Base-by-base conservation (phyloP, 92 coral and sea anemone species). In the Isaurus tuberculatus region DNA sequence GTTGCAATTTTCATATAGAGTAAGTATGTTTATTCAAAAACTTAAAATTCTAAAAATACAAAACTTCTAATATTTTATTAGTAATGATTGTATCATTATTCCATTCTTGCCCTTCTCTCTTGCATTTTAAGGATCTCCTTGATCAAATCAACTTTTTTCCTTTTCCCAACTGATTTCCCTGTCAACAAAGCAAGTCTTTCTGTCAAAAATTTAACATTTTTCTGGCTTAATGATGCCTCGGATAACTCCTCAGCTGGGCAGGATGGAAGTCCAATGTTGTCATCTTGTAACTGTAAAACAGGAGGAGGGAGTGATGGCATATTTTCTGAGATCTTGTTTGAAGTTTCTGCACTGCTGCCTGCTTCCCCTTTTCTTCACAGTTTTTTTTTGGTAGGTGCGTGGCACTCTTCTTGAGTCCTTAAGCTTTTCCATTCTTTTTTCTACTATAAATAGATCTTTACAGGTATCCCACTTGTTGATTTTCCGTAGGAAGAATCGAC, bases 161-260 rank as follows among this genome's bases (percentile, higher is more conserved):
- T 51, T 51, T 51, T 51, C 58, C 58, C 2, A 51, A 51, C 58
- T 51, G 58, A 51, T 51, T 51, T 51, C 4, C 58, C 58, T 51
- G 58, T 51, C 58, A 51, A 51, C 16, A 51, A 15, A 51, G 58
- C 58, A 51, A 51, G 58, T 51, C 58, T 51, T 51, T 51, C 58
- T 51, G 58, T 51, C 20, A 51, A 51, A 13, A 13, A 51, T 51
- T 51, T 51, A 51, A 51, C 58, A 51, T 1, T 51, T 51, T 51
- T 51, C 58, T 51, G 58, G 58, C 20, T 51, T 51, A 51, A 51
- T 51, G 20, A 51, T 51, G 1, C 58, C 58, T 51, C 2, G 20
- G 58, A 51, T 51, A 51, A 51, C 58, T 51, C 58, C 58, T 51
- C 58, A 51, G 20, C 20, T 51, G 58, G 58, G 58, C 58, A 13